Evolutionary conservation across 2,797 vertebrate genomes (phyloP), one percentile per base, ranked within the genome.

Genomic region (Myotis pilosus): DNA sequence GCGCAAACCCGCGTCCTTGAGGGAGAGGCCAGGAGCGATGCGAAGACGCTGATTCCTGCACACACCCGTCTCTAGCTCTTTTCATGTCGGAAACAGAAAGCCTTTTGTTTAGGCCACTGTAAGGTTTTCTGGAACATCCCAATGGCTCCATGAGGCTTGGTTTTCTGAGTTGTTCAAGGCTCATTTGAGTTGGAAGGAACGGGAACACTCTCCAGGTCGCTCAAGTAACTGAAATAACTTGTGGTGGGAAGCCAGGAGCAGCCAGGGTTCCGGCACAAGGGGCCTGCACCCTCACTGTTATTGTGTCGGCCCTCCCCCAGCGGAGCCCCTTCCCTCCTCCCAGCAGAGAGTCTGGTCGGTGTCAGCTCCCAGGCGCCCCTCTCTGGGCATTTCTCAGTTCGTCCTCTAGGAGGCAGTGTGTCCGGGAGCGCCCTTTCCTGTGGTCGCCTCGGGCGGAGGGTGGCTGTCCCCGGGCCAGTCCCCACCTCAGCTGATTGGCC

Each of bases 261-360:
- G 15, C 80, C 51, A 17, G 81, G 3, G 25, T 30, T 76, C 86
- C 28, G 11, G 85, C 17, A 10, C 38, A 22, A 22, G 19, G 7
- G 71, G 62, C 25, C 92, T 4, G n/a, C 2, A 6, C 16, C 41
- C 53, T 33, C 41, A 41, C 44, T 1, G 0, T 8, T 3, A 60
- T 8, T 0, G 0, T 25, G 30, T 38, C 38, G 3, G 12, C 13
- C 66, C 13, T 33, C 4, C n/a, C 62, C 41, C 7, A 13, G 13
- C 3, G 12, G 51, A 8, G 17, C 11, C 3, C 19, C 41, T 41
- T 44, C 17, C 3, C 53, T 53, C 1, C 0, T 6, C n/a, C 64
- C 49, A 38, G 51, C n/a, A 1, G 78, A 3, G 15, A 13, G 10
- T 10, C 55, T 2, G 0, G 5, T 41, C 49, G 66, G 41, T 17